Evolutionary conservation across 2,113 vertebrate genomes (phyloP).

Genomic region (Lipotes vexillifer): DNA sequence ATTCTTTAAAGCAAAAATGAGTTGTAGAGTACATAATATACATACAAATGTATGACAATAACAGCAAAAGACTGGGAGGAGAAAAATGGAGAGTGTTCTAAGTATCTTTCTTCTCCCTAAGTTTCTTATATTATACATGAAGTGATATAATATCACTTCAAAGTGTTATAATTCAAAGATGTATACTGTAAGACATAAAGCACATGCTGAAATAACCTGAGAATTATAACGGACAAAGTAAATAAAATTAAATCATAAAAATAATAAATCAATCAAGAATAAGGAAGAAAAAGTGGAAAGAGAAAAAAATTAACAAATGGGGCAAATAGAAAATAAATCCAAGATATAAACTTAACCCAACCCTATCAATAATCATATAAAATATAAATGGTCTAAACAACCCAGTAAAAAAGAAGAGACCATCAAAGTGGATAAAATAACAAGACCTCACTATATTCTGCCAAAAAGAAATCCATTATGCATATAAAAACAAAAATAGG

Average conservation of each 20-base stretch:
- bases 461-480: not conserved
- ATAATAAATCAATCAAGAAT: not conserved
- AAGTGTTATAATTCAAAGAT: not conserved
- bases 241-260: not conserved
- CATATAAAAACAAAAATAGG: not conserved
- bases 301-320: not conserved
- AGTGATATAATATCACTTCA: not conserved
- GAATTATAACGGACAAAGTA: not conserved
- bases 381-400: not conserved
- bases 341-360: not conserved
- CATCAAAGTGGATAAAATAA: not conserved
- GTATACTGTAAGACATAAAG: not conserved
- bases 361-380: not conserved
- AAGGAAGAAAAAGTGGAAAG: not conserved
- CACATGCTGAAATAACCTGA: not conserved
- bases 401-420: not conserved
- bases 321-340: not conserved
- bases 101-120: not conserved
- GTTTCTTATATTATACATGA: not conserved
- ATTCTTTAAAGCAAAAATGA: not conserved
- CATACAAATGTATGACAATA: not conserved
- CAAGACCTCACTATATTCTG: not conserved
- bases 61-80: not conserved
- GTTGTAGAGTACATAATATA: not conserved
- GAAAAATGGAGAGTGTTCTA: not conserved